phyloP scores from a whole-genome alignment of 2,113 vertebrate species.

The Toxostoma redivivum region DNA sequence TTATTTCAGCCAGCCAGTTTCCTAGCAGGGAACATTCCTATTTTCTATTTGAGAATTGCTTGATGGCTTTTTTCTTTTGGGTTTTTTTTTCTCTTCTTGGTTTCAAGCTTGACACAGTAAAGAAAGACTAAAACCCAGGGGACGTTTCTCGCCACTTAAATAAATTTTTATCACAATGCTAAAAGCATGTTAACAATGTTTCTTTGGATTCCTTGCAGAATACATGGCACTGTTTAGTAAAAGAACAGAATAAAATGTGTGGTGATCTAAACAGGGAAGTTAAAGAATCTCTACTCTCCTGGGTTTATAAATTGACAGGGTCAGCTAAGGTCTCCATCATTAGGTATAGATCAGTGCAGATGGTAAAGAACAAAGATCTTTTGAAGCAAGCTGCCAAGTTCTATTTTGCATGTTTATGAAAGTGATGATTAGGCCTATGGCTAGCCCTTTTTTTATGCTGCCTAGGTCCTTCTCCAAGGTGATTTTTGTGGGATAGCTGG shows the following conservation, averaged over 20 bases:
- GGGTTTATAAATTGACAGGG: background rate
- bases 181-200: background rate
- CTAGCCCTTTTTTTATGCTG: background rate
- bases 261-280: background rate
- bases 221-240: background rate
- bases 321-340: background rate
- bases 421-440: background rate
- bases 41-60: background rate
- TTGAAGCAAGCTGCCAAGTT: background rate
- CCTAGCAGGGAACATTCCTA: background rate
- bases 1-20: background rate
- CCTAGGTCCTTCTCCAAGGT: background rate
- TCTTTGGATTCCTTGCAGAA: background rate
- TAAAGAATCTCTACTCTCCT: background rate
- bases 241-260: background rate
- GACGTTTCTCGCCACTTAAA: slow-evolving; percentile 9
- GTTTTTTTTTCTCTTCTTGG: background rate
- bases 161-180: background rate
- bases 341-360: background rate
- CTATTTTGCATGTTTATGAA: background rate
- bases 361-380: background rate
- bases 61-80: background rate
- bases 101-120: background rate
- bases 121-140: background rate
- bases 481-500: background rate